phyloP scores from a whole-genome alignment of 2,797 vertebrate species.

The Chelmon rostratus region DNA sequence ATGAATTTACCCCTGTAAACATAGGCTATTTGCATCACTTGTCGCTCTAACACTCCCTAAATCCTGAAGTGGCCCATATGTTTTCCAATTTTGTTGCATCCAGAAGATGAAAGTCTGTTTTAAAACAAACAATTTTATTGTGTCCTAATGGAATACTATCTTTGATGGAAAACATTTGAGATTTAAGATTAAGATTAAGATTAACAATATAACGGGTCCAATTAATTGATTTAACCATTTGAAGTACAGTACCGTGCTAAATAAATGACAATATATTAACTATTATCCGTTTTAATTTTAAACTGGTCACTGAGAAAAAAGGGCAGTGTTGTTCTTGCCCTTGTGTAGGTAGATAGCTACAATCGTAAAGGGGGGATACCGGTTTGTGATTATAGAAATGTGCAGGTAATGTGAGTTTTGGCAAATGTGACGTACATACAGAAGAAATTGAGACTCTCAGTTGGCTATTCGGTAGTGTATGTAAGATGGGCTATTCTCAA shows the following conservation, averaged over 20 bases:
- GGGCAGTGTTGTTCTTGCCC: neutral
- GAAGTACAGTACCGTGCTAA: conserved; percentile 3
- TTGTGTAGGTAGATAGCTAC: neutral
- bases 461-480: neutral
- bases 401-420: neutral
- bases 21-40: conserved; percentile 14
- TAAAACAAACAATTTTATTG: conserved; percentile 41
- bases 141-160: conserved; percentile 53
- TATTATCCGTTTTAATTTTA: neutral
- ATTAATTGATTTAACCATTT: conserved; percentile 28
- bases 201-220: conserved; percentile 45
- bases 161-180: conserved; percentile 56
- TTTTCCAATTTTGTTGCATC: conserved; percentile 23
- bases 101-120: conserved; percentile 32
- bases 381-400: conserved; percentile 6
- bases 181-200: too few relatives aligned
- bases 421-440: conserved; percentile 7
- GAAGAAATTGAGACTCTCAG: neutral
- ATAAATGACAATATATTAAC: neutral
- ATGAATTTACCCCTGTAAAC: neutral
- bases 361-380: neutral
- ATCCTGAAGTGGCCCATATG: conserved; percentile 10
- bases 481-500: conserved; percentile 33
- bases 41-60: neutral
- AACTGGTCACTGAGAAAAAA: neutral